These are phyloP conservation scores for Zaprionus obscuricornis DNA, from an alignment of 2,888 invertebrate species.

Conservation along the genomic window DNA sequence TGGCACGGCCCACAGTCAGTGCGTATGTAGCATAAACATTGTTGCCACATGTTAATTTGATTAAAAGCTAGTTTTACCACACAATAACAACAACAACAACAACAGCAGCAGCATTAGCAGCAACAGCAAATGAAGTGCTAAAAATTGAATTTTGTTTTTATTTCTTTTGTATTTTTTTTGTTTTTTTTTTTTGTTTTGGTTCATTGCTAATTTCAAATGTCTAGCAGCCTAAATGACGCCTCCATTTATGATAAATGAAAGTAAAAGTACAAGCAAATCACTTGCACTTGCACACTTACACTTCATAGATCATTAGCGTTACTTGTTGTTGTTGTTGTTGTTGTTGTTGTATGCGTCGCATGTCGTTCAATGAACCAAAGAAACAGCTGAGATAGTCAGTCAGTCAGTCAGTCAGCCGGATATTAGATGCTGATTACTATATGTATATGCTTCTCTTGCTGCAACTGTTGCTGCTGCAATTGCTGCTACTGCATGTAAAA, in stretches of 20 bases:
- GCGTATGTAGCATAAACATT: constrained; percentile 60
- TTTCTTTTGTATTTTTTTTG: constrained; percentile 18
- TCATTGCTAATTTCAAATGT: constrained; percentile 65
- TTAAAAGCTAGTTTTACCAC: constrained; percentile 71
- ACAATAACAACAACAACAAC: constrained; percentile 32
- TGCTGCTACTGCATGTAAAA: constrained; percentile 57
- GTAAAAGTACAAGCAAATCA: constrained; percentile 66
- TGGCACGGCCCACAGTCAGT: constrained; percentile 66
- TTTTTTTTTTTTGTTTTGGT: constrained; percentile 18
- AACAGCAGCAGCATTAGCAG: constrained; percentile 10
- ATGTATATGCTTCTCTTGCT: background rate
- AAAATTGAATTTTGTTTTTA: constrained; percentile 33
- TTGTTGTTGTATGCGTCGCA: constrained; percentile 44
- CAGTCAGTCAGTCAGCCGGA: constrained; percentile 16
- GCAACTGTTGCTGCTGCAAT: too few relatives aligned
- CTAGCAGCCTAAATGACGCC: constrained; percentile 57
- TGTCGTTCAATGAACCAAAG: constrained; percentile 69
- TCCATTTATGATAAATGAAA: constrained; percentile 76
- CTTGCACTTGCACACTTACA: constrained; percentile 57
- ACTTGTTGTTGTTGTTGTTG: constrained; percentile 24
- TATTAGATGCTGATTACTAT: constrained; percentile 11
- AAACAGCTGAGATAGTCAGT: constrained; percentile 22
- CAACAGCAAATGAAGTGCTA: constrained; percentile 64
- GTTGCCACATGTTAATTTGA: constrained; percentile 69
- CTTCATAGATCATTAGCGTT: constrained; percentile 74